Evolutionary conservation across 2,797 vertebrate species (phyloP), one percentile per base, ranked within the genome.

Genomic region (Cygnus olor): DNA sequence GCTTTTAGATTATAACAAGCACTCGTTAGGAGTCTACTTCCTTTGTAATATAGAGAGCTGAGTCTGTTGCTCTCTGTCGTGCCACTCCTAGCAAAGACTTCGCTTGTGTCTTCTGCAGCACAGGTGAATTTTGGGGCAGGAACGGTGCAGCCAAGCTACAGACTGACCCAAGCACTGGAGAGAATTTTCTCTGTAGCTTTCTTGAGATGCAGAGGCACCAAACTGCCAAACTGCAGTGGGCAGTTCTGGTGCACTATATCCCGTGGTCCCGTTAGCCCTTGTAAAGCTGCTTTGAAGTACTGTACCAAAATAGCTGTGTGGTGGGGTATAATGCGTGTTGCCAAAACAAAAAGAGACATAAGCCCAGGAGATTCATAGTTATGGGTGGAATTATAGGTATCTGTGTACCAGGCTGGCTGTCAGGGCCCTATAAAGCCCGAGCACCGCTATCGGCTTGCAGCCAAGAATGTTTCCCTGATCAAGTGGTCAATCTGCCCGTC

Each of bases 401-500:
- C 64, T 47, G 21, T 40, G 30, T 61, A 36, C 36, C 38, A 40
- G 40, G 16, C 64, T 71, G 45, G 25, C 38, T 80, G 21, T 11
- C 74, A 44, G n/a, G 18, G 40, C 58, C 60, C 11, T 73, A 2
- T 49, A n/a, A 83, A 76, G 58, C 54, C 10, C 17, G 25, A 76
- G 64, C 25, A 71, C 10, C 14, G 5, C 21, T 28, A 3, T 40
- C 18, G 3, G n/a, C 40, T 64, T 56, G 24, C 38, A 47, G 47
- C 56, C 45, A 36, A 58, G 34, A 73, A 14, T 22, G 18, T 51
- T 83, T 15, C 51, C 6, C 47, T 9, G 15, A 12, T 10, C 0
- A 2, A 7, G 9, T 21, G 58, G 38, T 57, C 15, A 8, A 0
- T 42, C 20, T 86, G 32, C 17, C 40, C 0, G 0, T 56, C 18